These are phyloP conservation scores for Sturnira hondurensis DNA, from an alignment of 2,113 vertebrate species.

Conservation along the genomic window DNA sequence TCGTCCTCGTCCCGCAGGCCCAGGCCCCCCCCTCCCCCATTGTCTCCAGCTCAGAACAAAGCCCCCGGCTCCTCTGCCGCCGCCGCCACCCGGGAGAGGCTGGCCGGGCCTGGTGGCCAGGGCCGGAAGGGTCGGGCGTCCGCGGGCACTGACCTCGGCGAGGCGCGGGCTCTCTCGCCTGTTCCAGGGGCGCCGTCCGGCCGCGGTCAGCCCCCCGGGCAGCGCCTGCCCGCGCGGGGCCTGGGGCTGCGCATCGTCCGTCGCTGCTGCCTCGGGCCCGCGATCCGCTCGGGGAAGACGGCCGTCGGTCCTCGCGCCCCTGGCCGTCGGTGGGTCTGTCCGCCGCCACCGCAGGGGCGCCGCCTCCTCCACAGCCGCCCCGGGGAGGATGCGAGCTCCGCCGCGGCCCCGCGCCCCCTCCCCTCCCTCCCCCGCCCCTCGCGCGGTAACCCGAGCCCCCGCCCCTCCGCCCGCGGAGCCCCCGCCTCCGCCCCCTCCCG, in stretches of 20 bases:
- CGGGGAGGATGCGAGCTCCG: slow-evolving; percentile 62
- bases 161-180: slow-evolving; percentile 47
- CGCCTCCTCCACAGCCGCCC: slow-evolving; percentile 64
- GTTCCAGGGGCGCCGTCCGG: slow-evolving; percentile 47
- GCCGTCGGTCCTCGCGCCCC: slow-evolving; percentile 55
- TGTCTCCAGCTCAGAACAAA: slow-evolving; percentile 74
- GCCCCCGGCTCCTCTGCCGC: slow-evolving; percentile 64
- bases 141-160: slow-evolving; percentile 65
- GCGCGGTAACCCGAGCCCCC: slow-evolving; percentile 67
- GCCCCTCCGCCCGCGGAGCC: slow-evolving; percentile 55
- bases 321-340: slow-evolving; percentile 42
- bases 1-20: slow-evolving; percentile 62
- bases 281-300: not conserved
- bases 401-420: slow-evolving; percentile 64
- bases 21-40: slow-evolving; percentile 67
- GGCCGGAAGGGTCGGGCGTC: slow-evolving; percentile 10
- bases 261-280: not conserved
- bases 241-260: slow-evolving; percentile 61
- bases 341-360: slow-evolving; percentile 39
- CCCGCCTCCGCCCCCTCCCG: slow-evolving; percentile 39
- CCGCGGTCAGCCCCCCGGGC: slow-evolving; percentile 69
- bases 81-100: not conserved
- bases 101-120: not conserved
- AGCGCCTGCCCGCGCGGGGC: slow-evolving; percentile 68
- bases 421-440: slow-evolving; percentile 48